Percentiles rank a stretch among this genome's conserved stretches.
Evolutionary conservation across 92 coral and sea anemone species (phyloP).

Genomic region (Desmophyllum pertusum): DNA sequence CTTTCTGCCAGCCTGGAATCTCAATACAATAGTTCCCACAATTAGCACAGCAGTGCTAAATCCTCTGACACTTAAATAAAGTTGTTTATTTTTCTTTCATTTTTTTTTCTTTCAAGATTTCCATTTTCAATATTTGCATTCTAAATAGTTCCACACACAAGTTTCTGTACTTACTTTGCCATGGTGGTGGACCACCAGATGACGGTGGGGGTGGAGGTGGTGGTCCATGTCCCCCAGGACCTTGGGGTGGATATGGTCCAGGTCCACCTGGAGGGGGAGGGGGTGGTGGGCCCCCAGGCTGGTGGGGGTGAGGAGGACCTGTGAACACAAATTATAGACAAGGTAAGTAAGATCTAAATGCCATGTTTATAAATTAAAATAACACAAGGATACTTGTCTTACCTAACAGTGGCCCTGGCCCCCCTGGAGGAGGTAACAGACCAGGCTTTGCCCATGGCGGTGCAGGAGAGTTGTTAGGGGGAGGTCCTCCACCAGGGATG

Average conservation of each 20-base stretch:
- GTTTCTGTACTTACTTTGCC: conserved; percentile 63
- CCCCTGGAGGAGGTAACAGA: conserved; percentile 69
- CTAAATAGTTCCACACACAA: not conserved
- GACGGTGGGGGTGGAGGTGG: conserved; percentile 92
- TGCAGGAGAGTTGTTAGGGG: conserved; percentile 60
- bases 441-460: conserved; percentile 80
- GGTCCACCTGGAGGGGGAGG: conserved; percentile 80
- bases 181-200: conserved; percentile 80
- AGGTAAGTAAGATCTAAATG: not conserved
- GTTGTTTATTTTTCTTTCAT: too few relatives aligned
- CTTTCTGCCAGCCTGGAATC: too few relatives aligned
- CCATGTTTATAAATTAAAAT: not conserved
- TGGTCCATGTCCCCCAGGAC: conserved; percentile 75
- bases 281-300: conserved; percentile 66
- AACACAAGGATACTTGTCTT: not conserved
- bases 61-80: too few relatives aligned
- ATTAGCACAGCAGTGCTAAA: too few relatives aligned
- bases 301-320: conserved; percentile 55
- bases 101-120: too few relatives aligned
- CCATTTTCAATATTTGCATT: not conserved
- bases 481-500: conserved; percentile 74
- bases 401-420: conserved; percentile 45
- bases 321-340: not conserved
- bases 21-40: too few relatives aligned
- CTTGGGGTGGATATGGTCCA: conserved; percentile 76